Percentiles rank a stretch among this genome's conserved stretches.
phyloP scores from a whole-genome alignment of 2,113 vertebrate genomes.

The Elanoides forficatus region DNA sequence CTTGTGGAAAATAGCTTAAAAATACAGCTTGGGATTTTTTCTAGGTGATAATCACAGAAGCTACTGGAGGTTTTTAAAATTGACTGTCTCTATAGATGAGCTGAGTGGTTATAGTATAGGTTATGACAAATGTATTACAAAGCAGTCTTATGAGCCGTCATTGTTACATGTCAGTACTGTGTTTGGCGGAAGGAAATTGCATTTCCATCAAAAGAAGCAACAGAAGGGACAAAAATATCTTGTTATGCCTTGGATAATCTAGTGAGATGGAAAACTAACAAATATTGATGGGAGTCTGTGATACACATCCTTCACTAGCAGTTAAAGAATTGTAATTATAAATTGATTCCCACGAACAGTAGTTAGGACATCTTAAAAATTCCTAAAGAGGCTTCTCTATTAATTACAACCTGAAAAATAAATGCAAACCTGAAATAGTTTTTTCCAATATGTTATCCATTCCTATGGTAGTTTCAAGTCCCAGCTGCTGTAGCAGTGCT shows the following conservation, averaged over 20 bases:
- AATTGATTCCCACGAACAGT: not conserved
- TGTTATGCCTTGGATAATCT: not conserved
- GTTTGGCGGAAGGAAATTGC: not conserved
- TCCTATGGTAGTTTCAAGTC: not conserved
- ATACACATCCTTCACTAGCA: not conserved
- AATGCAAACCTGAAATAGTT: not conserved
- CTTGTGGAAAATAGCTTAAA: not conserved
- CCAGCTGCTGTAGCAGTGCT: not conserved
- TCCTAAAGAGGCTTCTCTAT: not conserved
- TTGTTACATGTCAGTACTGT: not conserved
- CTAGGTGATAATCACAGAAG: not conserved
- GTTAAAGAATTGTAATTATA: not conserved
- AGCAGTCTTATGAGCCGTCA: not conserved
- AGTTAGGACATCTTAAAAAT: not conserved
- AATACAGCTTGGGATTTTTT: not conserved
- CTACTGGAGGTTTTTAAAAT: not conserved
- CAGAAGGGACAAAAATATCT: not conserved
- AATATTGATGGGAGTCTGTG: not conserved
- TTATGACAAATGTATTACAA: not conserved
- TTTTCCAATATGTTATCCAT: not conserved
- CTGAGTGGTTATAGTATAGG: not conserved
- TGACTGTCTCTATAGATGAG: not conserved
- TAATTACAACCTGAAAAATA: not conserved
- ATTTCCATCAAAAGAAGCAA: not conserved
- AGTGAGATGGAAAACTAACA: not conserved